Base-by-base conservation (phyloP, 2,113 vertebrate species). In the Melanerpes aurifrons region DNA sequence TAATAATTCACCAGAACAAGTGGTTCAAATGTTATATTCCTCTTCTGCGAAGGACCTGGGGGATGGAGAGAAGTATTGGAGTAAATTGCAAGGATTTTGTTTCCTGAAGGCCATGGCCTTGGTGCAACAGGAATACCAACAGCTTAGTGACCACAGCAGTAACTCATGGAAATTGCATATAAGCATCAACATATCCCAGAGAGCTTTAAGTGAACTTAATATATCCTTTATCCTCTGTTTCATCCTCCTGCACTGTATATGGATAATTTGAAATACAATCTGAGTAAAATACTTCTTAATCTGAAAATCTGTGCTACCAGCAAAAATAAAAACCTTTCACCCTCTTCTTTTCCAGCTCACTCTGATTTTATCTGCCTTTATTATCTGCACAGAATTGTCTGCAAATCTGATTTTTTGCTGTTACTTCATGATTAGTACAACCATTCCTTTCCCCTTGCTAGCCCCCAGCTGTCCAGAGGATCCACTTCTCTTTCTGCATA, bases 1-100 rank as follows among this genome's bases (percentile, higher is more conserved):
- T 50, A 90, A 86, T 88, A 74, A 80, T 95, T 90, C 89, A 85
- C 47, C 50, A 86, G 54, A 93, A 93, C 29, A 80, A 73, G 14
- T 19, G 56, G 37, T 83, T 83, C 62, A 89, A 69, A 89, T 47
- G 9, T 45, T 89, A 78, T 91, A 70, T 87, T 96, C 79, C 62
- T 94, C 31, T 89, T 86, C 70, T 26, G 82, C 32, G 67, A 67
- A 84, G 58, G 82, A 95, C 80, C 86, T 98, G 74, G 48, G 77
- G 79, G 64, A 78, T 40, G 4, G 31, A 95, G 61, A 94, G 82
- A 69, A 90, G 26, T 73, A 25, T 83, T 37, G 48, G 53, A 45
- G 6, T 87, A 71, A 93, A 66, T 80, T 82, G 25, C 2, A 91
- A 32, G 66, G 69, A 20, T 68, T 40, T 72, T 68, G 0, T 68